Conservation (phyloP, 2,797 vertebrate genomes). For the Sibirionetta formosa region DNA sequence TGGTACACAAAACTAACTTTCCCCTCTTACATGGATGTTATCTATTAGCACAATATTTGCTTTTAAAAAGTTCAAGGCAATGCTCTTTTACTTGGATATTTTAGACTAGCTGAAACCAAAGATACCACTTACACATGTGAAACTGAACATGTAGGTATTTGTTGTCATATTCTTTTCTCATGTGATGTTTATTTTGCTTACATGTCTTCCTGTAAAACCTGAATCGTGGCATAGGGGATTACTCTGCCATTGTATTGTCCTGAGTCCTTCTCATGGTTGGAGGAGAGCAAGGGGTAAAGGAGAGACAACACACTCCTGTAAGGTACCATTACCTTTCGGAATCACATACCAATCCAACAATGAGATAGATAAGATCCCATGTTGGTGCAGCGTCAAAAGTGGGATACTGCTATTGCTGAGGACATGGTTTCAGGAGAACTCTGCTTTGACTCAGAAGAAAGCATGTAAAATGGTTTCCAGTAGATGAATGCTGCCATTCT, state of each 20-base stretch:
- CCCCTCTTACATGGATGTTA: not conserved
- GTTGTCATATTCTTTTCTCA: not conserved
- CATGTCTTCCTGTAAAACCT: not conserved
- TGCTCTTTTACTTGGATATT: not conserved
- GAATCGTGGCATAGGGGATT: not conserved
- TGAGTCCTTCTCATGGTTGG: not conserved
- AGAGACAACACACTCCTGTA: not conserved
- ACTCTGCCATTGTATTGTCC: not conserved
- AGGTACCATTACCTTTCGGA: not conserved
- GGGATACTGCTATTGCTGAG: not conserved
- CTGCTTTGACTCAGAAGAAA: not conserved
- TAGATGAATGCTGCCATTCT: not conserved
- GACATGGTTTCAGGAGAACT: not conserved
- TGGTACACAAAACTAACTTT: not conserved
- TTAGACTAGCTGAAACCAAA: not conserved
- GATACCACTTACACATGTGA: rapidly evolving
- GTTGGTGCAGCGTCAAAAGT: not conserved
- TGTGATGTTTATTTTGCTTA: not conserved
- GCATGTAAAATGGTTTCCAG: not conserved
- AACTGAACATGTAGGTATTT: not conserved
- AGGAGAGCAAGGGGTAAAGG: not conserved
- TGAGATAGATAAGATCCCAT: not conserved
- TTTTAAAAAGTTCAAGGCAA: not conserved
- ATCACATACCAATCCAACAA: rapidly evolving
- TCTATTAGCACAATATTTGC: not conserved